A percentile compares a stretch with the other conserved stretches of the same genome.
Conservation (phyloP, 1,140 invertebrate species). For the Semibalanus balanoides region DNA sequence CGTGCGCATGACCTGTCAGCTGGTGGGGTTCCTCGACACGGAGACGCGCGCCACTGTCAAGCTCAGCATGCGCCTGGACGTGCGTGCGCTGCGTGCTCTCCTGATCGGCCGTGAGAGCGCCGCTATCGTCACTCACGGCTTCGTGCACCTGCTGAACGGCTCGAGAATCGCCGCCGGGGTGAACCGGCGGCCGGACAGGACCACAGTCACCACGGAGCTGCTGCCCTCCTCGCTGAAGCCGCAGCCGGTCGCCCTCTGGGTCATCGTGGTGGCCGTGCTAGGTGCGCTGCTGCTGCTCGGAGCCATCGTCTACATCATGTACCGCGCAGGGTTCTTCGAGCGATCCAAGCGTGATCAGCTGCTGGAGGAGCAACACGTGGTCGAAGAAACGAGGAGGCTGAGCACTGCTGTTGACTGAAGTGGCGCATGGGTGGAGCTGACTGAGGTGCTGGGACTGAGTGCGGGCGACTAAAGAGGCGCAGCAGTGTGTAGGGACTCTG, state of each 20-base stretch:
- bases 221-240: not conserved
- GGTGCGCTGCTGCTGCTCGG: conserved; percentile 14
- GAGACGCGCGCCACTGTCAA: not conserved
- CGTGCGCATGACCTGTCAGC: not conserved
- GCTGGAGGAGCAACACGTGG: not conserved
- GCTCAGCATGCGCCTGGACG: not conserved
- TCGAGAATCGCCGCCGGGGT: not conserved
- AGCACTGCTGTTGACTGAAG: too few species aligned
- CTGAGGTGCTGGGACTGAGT: too few species aligned
- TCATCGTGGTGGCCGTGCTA: conserved; percentile 14
- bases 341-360: conserved; percentile 11
- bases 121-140: not conserved
- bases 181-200: not conserved
- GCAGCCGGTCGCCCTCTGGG: conserved; percentile 14
- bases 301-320: conserved; percentile 11
- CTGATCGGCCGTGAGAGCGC: conserved; percentile 8
- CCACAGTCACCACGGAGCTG: conserved; percentile 6
- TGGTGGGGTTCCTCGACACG: not conserved
- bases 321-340: conserved; percentile 9
- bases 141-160: conserved; percentile 6
- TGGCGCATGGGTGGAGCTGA: too few species aligned
- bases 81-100: conserved; percentile 5
- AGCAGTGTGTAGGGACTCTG: too few species aligned
- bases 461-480: too few species aligned
- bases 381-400: too few species aligned